These are phyloP conservation scores for Aurelia aurita DNA, from an alignment of 30 jellyfish, hydroid and myxozoan species.

Conservation along the genomic window DNA sequence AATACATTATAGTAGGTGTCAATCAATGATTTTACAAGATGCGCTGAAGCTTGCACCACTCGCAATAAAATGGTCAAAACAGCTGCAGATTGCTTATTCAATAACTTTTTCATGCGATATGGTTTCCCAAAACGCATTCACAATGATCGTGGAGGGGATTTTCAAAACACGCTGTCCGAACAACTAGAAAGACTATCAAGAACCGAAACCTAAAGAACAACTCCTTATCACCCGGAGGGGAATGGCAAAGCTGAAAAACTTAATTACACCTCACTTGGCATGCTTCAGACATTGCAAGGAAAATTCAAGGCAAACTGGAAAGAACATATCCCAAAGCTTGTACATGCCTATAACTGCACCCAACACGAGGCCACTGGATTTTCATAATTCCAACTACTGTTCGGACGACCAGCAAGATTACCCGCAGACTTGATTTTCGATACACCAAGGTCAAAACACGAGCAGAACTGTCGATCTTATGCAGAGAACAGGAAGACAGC, in stretches of 20 bases:
- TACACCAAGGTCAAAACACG: not conserved
- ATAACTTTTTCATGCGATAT: conserved; percentile 36
- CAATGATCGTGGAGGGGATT: conserved; percentile 66
- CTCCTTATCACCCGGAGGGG: no score
- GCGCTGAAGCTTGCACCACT: conserved; percentile 40
- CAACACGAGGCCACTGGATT: conserved; percentile 41
- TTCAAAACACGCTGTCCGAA: conserved; percentile 38
- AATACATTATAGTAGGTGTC: conserved; percentile 23
- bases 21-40: conserved; percentile 57
- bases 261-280: no score
- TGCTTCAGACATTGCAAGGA: no score
- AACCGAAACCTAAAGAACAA: no score
- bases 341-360: conserved; percentile 26
- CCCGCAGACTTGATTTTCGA: conserved; percentile 29
- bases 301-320: no score
- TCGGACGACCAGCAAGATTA: conserved; percentile 42
- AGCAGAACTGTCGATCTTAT: not conserved
- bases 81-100: conserved; percentile 47
- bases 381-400: conserved; percentile 25
- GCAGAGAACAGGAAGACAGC: conserved; percentile 13
- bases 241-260: no score
- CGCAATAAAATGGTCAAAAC: conserved; percentile 53
- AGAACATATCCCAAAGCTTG: not conserved
- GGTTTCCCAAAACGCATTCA: conserved; percentile 49
- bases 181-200: conserved; percentile 19